A percentile compares a stretch with the other conserved stretches of the same genome.
These are phyloP conservation scores for Cotesia typhae DNA, from an alignment of 1,140 invertebrate species.

Conservation along the genomic window DNA sequence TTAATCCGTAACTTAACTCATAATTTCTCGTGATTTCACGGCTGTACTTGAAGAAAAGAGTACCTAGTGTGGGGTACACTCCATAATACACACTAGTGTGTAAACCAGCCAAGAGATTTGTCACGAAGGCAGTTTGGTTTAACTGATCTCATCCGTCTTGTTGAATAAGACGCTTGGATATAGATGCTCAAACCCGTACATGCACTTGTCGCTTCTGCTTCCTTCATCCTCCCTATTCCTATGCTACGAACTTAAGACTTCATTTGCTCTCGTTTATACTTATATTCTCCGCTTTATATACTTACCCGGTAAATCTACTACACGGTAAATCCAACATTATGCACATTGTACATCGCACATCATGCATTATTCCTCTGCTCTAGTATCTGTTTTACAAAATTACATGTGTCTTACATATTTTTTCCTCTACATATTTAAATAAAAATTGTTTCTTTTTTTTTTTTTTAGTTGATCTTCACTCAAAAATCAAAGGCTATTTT, in stretches of 20 bases:
- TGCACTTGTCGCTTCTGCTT: slow-evolving; percentile 34
- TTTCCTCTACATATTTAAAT: background rate
- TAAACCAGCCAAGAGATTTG: slow-evolving; percentile 63
- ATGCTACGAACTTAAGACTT: slow-evolving; percentile 23
- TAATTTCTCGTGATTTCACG: too few species aligned
- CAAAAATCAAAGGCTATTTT: background rate
- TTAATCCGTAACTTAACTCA: too few species aligned
- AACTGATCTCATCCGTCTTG: slow-evolving; percentile 65
- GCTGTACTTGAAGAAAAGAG: slow-evolving; percentile 1
- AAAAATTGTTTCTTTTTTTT: too few species aligned
- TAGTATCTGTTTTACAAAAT: background rate
- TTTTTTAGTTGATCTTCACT: too few species aligned
- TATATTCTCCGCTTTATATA: background rate
- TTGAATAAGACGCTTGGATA: slow-evolving; percentile 30
- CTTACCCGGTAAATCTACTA: background rate
- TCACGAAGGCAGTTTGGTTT: slow-evolving; percentile 64
- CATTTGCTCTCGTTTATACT: slow-evolving; percentile 26
- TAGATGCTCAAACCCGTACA: slow-evolving; percentile 46
- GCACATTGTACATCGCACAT: background rate
- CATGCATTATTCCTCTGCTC: background rate
- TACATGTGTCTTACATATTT: background rate
- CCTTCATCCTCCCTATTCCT: background rate
- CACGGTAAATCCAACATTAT: slow-evolving; percentile 12
- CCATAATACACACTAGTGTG: slow-evolving; percentile 34
- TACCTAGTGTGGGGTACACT: too few species aligned